These are phyloP conservation scores for Paramormyrops hopkinsi DNA, from an alignment of 2,797 vertebrate genomes.

Conservation along the genomic window DNA sequence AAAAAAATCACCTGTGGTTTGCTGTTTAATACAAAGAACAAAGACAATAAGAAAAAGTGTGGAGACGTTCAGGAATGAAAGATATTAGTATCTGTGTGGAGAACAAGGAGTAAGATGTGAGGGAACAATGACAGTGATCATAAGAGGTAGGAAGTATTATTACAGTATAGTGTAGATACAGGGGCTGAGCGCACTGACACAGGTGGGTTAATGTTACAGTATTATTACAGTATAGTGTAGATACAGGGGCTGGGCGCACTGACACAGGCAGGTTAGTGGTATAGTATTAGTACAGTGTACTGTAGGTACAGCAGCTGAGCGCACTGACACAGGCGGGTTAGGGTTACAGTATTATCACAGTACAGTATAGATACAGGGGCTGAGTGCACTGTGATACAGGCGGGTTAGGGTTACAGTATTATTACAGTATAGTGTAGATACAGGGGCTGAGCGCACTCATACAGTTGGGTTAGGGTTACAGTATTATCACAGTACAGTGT, in stretches of 20 bases:
- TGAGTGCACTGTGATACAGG: background rate
- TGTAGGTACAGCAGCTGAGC: background rate
- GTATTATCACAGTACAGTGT: background rate
- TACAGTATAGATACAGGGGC: background rate
- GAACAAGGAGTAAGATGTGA: background rate
- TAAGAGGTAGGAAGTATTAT: background rate
- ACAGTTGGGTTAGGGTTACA: background rate
- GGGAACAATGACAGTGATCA: background rate
- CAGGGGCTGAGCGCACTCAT: background rate
- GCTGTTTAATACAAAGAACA: background rate
- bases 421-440: background rate
- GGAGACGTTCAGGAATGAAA: background rate
- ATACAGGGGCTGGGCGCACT: background rate
- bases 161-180: background rate
- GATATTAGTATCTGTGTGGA: background rate
- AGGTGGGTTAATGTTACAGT: background rate
- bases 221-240: background rate
- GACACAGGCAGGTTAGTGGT: background rate
- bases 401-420: background rate
- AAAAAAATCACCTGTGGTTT: background rate
- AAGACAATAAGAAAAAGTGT: background rate
- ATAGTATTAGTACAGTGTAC: background rate
- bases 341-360: background rate
- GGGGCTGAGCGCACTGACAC: background rate
- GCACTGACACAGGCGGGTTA: background rate